A percentile compares a stretch with the other conserved stretches of the same genome.
These are phyloP conservation scores for Parasteatoda lunata DNA, from an alignment of 2,888 invertebrate species.

Conservation along the genomic window DNA sequence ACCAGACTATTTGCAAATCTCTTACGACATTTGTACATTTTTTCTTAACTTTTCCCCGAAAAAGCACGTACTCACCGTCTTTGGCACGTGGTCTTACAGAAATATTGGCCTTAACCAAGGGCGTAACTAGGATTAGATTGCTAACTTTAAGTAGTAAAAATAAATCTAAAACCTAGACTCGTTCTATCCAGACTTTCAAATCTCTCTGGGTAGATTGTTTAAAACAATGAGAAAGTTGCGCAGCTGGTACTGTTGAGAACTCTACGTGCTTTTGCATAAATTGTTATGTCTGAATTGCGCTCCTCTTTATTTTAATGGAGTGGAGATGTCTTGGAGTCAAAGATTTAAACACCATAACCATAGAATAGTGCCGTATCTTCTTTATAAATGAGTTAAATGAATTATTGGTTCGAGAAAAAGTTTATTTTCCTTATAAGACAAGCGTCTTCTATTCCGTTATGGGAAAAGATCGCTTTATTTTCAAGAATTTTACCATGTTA, in stretches of 20 bases:
- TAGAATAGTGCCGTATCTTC: too few species aligned
- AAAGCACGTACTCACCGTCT: conserved; percentile 34
- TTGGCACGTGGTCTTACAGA: conserved; percentile 39
- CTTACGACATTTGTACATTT: not conserved
- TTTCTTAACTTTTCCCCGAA: conserved; percentile 23
- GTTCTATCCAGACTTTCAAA: conserved; percentile 1
- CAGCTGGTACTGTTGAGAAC: conserved; percentile 19
- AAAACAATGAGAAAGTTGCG: not conserved
- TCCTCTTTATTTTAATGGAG: conserved; percentile 10
- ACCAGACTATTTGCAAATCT: conserved; percentile 40
- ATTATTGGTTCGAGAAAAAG: too few species aligned
- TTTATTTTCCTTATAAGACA: too few species aligned
- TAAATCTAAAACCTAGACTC: conserved; percentile 29
- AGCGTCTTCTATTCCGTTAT: too few species aligned
- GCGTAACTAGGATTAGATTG: conserved; percentile 66
- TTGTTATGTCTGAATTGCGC: conserved; percentile 15
- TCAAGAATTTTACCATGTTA: too few species aligned
- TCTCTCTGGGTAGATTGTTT: not conserved
- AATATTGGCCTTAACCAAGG: conserved; percentile 46
- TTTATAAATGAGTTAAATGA: too few species aligned
- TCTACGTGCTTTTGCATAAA: conserved; percentile 64
- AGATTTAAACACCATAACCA: not conserved
- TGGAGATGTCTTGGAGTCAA: not conserved
- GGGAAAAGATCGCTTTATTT: too few species aligned
- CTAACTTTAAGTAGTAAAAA: conserved; percentile 62